Evolutionary conservation across 2,113 vertebrate genomes (phyloP).

Genomic region (Azemiops feae): DNA sequence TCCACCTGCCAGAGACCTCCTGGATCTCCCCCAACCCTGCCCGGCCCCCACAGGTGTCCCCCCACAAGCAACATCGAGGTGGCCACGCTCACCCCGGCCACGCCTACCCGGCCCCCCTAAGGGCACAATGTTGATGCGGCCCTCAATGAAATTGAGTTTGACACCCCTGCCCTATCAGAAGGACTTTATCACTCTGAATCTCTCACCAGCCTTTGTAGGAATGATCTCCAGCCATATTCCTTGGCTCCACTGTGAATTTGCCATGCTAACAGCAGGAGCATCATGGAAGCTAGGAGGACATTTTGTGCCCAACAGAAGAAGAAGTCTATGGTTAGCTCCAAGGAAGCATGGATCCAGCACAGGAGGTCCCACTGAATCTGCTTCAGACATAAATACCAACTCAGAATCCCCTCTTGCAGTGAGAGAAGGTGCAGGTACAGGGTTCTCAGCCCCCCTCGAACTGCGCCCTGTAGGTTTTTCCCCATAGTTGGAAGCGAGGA

Average conservation of each 20-base stretch:
- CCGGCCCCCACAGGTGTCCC: too few relatives aligned
- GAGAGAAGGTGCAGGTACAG: neutral
- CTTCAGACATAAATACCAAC: neutral
- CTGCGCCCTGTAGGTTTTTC: neutral
- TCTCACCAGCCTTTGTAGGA: neutral
- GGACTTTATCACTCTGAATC: neutral
- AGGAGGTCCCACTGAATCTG: neutral
- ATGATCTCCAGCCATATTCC: neutral
- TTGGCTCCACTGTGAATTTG: neutral
- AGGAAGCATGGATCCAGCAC: neutral
- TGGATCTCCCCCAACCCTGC: too few relatives aligned
- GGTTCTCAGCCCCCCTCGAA: neutral
- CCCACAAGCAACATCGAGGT: too few relatives aligned
- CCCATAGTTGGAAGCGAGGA: neutral
- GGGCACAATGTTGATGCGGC: too few relatives aligned
- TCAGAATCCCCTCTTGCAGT: neutral
- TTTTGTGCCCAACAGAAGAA: slow-evolving; percentile 13
- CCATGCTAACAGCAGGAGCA: slow-evolving; percentile 16
- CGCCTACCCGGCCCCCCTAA: too few relatives aligned
- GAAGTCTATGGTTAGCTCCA: neutral
- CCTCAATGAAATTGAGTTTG: too few relatives aligned
- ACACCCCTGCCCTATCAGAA: neutral
- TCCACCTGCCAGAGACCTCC: too few relatives aligned
- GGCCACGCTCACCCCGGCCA: too few relatives aligned
- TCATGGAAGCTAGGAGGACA: slow-evolving; percentile 3